Evolutionary conservation across 2,888 invertebrate genomes (phyloP), one percentile per base, ranked within the genome.

Genomic region (Furcula furcula): DNA sequence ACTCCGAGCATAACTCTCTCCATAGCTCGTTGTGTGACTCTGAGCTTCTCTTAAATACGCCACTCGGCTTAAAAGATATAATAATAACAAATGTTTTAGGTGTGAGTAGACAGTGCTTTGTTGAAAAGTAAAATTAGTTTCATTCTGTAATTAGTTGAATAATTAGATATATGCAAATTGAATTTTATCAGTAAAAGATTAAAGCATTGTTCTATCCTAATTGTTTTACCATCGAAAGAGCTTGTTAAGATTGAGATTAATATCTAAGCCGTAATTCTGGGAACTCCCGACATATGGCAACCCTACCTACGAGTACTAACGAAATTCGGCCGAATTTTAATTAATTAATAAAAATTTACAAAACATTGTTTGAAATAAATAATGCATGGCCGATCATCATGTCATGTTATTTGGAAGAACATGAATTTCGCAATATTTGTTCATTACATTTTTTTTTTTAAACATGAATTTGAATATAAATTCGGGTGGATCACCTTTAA

Each of bases 341-440:
- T 61, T 51, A 58, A 40, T 32, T 44, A n/a, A n/a, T n/a, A n/a
- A 29, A 33, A 45, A 55, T 44, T 44, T 13, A 45, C 44, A 52
- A 48, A 56, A 58, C 55, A 58, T 42, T 48, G 41, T 58, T 58
- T 46, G 44, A 21, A 46, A 51, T 56, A 55, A 56, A 59, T 56
- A 59, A 58, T n/a, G n/a, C n/a, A n/a, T 52, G 41, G 39, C 3
- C 4, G 43, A 46, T 49, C 46, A 55, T 51, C 52, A 48, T 36
- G 56, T n/a, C 37, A 52, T 37, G 41, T 46, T 43, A 33, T 22
- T n/a, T n/a, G 27, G 10, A 16, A 31, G 45, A 50, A 31, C 31
- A 31, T 13, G 16, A 16, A 16, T 31, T 15, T 23, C n/a, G 16
- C 18, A 12, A 12, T 12, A 23, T 15, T 27, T 27, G 15, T 15